Base-by-base conservation (phyloP, 2,113 vertebrate genomes). In the Macaca fascicularis region DNA sequence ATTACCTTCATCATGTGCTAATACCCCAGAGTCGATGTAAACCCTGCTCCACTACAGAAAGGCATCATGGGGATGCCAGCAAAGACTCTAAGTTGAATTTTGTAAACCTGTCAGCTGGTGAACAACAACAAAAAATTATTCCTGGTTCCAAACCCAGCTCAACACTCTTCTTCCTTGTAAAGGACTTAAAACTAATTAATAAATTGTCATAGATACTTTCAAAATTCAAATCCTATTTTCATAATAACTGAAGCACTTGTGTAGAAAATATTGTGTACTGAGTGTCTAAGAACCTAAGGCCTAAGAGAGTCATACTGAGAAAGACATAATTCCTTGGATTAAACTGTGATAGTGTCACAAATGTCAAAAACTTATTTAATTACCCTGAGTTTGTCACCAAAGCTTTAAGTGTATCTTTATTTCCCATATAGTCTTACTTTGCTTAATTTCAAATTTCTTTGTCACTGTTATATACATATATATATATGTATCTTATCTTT, bases 1-100 rank as follows among this genome's bases (percentile, higher is more conserved):
- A 99, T 99, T 99, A 99, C 99, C 99, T 99, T 99, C 99, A 99
- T 99, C 98, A 98, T 98, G 98, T 98, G 97, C 95, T 98, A 98
- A 98, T 98, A 98, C 98, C 98, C 98, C 97, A 97, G 98, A 98
- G 98, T 98, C 72, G 81, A 98, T 98, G 98, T 98, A 97, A 98
- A 99, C 98, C 84, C 98, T 98, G 98, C 98, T 98, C 97, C 97
- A 85, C 93, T 95, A 97, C 97, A 94, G 98, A 99, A 98, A 98
- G 98, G 98, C 98, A 98, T 99, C 98, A 98, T 98, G 98, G 98
- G 90, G 98, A 98, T 98, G 97, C 97, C 97, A 97, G 94, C 98
- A 99, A 98, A 98, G 90, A 95, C 98, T 98, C 98, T 98, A 98
- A 98, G 98, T 98, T 98, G 97, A 98, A 98, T 96, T 97, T 98